Percentiles rank a stretch among this genome's conserved stretches.
These are phyloP conservation scores for Phoxinus phoxinus DNA, from an alignment of 2,113 vertebrate species.

Conservation along the genomic window DNA sequence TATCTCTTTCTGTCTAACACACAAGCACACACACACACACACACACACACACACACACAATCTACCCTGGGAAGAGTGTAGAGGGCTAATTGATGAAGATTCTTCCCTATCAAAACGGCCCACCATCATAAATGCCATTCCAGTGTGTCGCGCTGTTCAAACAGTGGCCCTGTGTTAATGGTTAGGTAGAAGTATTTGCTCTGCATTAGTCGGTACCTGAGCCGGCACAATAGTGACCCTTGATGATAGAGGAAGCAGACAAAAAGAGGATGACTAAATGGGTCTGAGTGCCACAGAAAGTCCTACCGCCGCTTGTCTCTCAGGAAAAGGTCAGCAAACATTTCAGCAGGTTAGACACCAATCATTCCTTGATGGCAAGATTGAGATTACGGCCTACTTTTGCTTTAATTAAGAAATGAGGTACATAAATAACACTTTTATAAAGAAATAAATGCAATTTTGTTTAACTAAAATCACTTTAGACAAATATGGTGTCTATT, in stretches of 20 bases:
- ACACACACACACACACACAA: conserved; percentile 19
- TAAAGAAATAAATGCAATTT: neutral
- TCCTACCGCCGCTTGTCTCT: conserved; percentile 76
- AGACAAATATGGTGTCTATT: neutral
- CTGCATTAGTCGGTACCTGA: conserved; percentile 78
- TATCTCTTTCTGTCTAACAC: conserved; percentile 41
- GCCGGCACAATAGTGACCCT: conserved; percentile 75
- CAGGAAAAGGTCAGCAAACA: conserved; percentile 80
- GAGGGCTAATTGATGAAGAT: conserved; percentile 56
- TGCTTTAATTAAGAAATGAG: neutral
- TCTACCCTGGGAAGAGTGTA: conserved; percentile 30
- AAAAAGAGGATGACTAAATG: conserved; percentile 73
- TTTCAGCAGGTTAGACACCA: conserved; percentile 34
- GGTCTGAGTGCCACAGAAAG: conserved; percentile 73
- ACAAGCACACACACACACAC: conserved; percentile 16
- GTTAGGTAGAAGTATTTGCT: conserved; percentile 83
- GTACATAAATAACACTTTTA: neutral
- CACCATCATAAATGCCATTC: conserved; percentile 63
- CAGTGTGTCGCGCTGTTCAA: conserved; percentile 67
- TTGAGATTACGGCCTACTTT: neutral
- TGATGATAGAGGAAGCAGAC: conserved; percentile 79
- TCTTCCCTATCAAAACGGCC: conserved; percentile 52
- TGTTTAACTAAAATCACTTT: neutral
- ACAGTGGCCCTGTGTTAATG: conserved; percentile 79
- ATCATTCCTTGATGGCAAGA: conserved; percentile 22